Evolutionary conservation across 1,140 invertebrate species (phyloP).

Genomic region (Drosophila baimaii): DNA sequence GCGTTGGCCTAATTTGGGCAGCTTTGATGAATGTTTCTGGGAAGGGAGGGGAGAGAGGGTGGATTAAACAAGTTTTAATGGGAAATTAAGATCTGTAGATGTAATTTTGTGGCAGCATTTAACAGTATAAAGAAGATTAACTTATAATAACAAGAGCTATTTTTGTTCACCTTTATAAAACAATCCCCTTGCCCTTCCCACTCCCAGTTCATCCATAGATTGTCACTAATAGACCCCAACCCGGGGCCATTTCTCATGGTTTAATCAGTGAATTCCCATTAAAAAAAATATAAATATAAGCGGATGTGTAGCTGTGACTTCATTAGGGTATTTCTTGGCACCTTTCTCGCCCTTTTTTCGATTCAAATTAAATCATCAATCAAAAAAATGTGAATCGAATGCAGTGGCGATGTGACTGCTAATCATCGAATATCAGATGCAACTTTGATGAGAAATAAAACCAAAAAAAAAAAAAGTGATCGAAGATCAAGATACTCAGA

Average conservation of each 20-base stretch:
- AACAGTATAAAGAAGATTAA: background rate
- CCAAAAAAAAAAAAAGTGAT: constrained; percentile 13
- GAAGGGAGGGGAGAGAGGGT: background rate
- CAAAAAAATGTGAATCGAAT: constrained; percentile 38
- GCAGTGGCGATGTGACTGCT: constrained; percentile 30
- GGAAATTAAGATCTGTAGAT: constrained; percentile 3
- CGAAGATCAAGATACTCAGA: constrained; percentile 17
- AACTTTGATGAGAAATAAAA: constrained; percentile 9
- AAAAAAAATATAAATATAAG: constrained; percentile 4
- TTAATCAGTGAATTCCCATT: constrained; percentile 36
- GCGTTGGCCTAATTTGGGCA: constrained; percentile 22
- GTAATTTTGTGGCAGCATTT: background rate
- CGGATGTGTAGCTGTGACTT: constrained; percentile 33
- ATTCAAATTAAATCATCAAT: constrained; percentile 28
- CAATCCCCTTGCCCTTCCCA: background rate
- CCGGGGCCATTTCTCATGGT: constrained; percentile 47
- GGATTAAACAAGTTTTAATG: constrained; percentile 23
- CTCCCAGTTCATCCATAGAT: background rate
- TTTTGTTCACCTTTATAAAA: background rate
- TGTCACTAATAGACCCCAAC: constrained; percentile 44
- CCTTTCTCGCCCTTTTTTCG: constrained; percentile 9
- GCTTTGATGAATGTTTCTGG: constrained; percentile 18
- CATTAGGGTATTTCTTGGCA: constrained; percentile 35
- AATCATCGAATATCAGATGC: constrained; percentile 27
- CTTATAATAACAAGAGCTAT: too few species aligned